phyloP scores from a whole-genome alignment of 2,113 vertebrate genomes.

The Micronycteris hirsuta region DNA sequence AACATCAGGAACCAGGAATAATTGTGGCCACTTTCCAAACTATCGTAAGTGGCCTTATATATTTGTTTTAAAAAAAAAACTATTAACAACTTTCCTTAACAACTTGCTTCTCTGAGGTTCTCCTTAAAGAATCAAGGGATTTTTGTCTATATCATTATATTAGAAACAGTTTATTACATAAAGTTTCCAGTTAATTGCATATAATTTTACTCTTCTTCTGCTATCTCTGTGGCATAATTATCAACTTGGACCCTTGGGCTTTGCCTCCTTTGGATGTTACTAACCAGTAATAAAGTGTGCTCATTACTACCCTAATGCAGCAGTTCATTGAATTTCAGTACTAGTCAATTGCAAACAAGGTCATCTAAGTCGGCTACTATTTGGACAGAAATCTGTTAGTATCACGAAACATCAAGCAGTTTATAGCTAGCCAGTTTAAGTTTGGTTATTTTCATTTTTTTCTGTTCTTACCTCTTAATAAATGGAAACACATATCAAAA shows the following conservation, averaged over 20 bases:
- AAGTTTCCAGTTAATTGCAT: background rate
- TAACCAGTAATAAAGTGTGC: background rate
- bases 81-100: background rate
- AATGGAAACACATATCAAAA: constrained; percentile 42
- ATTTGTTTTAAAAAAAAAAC: background rate
- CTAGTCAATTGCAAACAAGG: constrained; percentile 32
- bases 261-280: background rate
- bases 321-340: constrained; percentile 37
- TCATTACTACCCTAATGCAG: background rate
- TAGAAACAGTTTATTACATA: background rate
- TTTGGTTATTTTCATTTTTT: constrained; percentile 38
- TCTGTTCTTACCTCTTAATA: constrained; percentile 48
- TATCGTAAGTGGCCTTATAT: background rate
- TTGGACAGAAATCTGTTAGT: constrained; percentile 38
- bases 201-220: background rate
- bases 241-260: background rate
- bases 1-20: background rate
- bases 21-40: background rate
- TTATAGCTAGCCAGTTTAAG: constrained; percentile 19
- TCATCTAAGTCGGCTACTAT: constrained; percentile 18
- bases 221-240: background rate
- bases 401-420: constrained; percentile 14
- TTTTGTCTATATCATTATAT: background rate
- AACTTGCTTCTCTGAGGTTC: background rate
- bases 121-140: background rate